These are phyloP conservation scores for Drosophila nannoptera DNA, from an alignment of 1,140 invertebrate species.

Conservation along the genomic window DNA sequence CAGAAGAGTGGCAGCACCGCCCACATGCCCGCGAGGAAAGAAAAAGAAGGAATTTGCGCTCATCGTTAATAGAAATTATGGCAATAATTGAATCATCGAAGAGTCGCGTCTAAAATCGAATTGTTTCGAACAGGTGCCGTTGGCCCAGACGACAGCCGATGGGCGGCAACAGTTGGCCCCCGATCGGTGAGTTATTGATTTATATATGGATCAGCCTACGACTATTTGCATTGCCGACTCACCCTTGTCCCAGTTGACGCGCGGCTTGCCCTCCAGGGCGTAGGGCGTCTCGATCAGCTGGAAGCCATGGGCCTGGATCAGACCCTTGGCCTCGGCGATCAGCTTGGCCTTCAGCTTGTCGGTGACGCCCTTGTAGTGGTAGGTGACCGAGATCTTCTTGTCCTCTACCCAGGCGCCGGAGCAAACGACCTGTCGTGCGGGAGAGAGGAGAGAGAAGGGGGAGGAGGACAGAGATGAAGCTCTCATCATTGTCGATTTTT, in stretches of 20 bases:
- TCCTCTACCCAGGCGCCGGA: conserved; percentile 96
- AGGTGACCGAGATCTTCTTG: conserved; percentile 92
- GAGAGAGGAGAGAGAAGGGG: too few species aligned
- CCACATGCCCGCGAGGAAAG: conserved; percentile 34
- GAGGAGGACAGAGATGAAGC: too few species aligned
- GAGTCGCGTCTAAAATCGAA: conserved; percentile 62
- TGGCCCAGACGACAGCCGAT: conserved; percentile 44
- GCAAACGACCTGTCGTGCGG: conserved; percentile 83
- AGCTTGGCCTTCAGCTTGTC: conserved; percentile 83
- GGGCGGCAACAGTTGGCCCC: conserved; percentile 63
- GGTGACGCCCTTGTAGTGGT: conserved; percentile 92
- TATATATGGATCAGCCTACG: conserved; percentile 34
- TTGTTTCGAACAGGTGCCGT: conserved; percentile 72
- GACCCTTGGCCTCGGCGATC: conserved; percentile 84
- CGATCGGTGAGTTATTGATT: conserved; percentile 12
- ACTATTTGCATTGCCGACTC: conserved; percentile 39
- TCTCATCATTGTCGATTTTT: neutral
- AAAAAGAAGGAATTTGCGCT: conserved; percentile 22
- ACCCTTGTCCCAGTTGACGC: conserved; percentile 94
- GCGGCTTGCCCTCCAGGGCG: conserved; percentile 92
- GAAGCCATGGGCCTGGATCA: conserved; percentile 89
- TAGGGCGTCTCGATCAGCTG: conserved; percentile 88
- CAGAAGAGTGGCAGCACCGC: conserved; percentile 28
- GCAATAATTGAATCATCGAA: conserved; percentile 76
- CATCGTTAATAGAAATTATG: conserved; percentile 42